phyloP scores from a whole-genome alignment of 2,797 vertebrate genomes.

The Fratercula arctica region DNA sequence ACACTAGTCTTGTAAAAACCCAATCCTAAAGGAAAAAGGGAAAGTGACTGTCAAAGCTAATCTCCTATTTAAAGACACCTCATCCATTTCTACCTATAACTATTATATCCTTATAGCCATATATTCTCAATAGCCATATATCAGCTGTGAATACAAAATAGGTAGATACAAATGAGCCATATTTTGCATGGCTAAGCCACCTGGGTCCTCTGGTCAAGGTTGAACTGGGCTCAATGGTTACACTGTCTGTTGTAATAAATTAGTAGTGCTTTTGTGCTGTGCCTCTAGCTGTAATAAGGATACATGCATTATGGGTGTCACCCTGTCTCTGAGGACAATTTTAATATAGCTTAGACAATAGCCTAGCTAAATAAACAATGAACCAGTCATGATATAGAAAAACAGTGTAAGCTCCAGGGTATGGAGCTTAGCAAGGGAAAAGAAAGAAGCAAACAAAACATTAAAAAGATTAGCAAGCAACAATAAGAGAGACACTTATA shows the following conservation, averaged over 20 bases:
- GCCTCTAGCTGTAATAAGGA: slow-evolving; percentile 64
- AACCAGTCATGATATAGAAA: slow-evolving; percentile 34
- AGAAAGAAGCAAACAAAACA: slow-evolving; percentile 12
- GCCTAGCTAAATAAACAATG: slow-evolving; percentile 68
- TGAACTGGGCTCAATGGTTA: slow-evolving; percentile 52
- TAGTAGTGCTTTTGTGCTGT: slow-evolving; percentile 48
- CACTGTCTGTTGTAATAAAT: slow-evolving; percentile 60
- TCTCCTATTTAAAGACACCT: slow-evolving; percentile 51
- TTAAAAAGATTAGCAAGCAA: slow-evolving; percentile 7
- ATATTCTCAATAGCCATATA: slow-evolving; percentile 45
- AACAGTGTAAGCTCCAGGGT: slow-evolving; percentile 20
- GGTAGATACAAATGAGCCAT: slow-evolving; percentile 54
- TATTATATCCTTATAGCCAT: slow-evolving; percentile 29
- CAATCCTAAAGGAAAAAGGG: slow-evolving; percentile 16
- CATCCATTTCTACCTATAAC: slow-evolving; percentile 59
- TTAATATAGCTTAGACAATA: slow-evolving; percentile 66
- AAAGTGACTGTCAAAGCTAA: slow-evolving; percentile 44
- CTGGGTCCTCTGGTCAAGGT: slow-evolving; percentile 69
- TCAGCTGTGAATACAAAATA: slow-evolving; percentile 53
- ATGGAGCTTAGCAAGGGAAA: not conserved
- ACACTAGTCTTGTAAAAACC: slow-evolving; percentile 8
- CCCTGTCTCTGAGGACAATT: slow-evolving; percentile 61
- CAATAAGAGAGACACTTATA: not conserved
- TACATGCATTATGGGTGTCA: slow-evolving; percentile 66
- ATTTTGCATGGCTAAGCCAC: slow-evolving; percentile 61